These are phyloP conservation scores for Raja brachyura DNA, from an alignment of 2,113 vertebrate genomes.

Conservation along the genomic window DNA sequence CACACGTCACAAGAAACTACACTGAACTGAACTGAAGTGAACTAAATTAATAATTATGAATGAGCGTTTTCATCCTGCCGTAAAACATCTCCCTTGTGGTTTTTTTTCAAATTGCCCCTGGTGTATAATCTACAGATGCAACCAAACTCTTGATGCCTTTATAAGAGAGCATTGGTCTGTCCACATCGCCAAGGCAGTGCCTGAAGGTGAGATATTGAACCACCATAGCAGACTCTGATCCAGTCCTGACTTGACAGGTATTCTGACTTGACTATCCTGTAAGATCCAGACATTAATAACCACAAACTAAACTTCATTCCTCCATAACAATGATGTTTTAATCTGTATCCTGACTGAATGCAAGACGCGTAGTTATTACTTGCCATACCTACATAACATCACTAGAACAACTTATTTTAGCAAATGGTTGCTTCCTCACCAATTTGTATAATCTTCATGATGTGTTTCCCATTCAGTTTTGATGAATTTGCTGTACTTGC, in stretches of 20 bases:
- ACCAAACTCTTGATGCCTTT: not conserved
- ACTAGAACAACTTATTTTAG: not conserved
- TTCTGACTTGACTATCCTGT: no score
- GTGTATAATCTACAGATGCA: not conserved
- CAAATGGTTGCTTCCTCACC: not conserved
- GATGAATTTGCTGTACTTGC: constrained; percentile 29
- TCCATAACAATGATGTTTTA: not conserved
- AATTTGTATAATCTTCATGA: not conserved
- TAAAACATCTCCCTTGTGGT: not conserved
- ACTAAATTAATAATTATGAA: not conserved
- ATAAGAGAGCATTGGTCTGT: not conserved
- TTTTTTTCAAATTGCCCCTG: not conserved
- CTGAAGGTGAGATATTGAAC: not conserved
- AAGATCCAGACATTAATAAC: not conserved
- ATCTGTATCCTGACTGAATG: not conserved
- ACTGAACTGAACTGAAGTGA: no score
- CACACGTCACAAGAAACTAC: no score
- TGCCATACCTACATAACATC: not conserved
- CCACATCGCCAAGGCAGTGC: not conserved
- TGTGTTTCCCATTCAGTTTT: constrained; percentile 11
- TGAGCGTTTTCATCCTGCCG: not conserved
- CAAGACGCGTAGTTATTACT: not conserved
- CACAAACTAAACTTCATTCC: not conserved
- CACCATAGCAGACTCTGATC: not conserved
- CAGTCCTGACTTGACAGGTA: not conserved